A percentile compares a stretch with the other conserved stretches of the same genome.
Evolutionary conservation across 2,888 invertebrate genomes (phyloP).

Genomic region (Mamestra brassicae): DNA sequence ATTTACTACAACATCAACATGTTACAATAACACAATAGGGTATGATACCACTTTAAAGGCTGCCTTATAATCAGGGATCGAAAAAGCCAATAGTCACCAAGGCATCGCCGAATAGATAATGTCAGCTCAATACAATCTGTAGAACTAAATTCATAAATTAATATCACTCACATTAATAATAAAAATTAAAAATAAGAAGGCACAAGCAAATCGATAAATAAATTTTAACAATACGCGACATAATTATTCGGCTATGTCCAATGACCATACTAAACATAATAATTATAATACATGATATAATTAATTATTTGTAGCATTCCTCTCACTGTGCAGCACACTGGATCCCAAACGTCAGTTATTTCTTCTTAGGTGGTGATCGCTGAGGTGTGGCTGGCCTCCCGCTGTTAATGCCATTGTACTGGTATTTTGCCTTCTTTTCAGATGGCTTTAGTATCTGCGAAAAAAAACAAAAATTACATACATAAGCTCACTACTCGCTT

Average conservation of each 20-base stretch:
- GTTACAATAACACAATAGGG: constrained; percentile 81
- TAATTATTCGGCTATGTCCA: constrained; percentile 86
- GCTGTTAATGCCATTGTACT: constrained; percentile 97
- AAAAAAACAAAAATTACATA: not conserved
- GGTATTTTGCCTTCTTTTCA: constrained; percentile 99
- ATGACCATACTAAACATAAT: constrained; percentile 86
- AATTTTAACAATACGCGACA: constrained; percentile 84
- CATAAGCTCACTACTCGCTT: not conserved
- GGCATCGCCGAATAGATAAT: constrained; percentile 85
- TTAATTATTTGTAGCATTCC: constrained; percentile 90
- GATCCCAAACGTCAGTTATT: constrained; percentile 92
- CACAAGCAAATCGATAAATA: constrained; percentile 90
- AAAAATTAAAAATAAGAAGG: constrained; percentile 89
- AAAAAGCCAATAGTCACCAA: constrained; percentile 84
- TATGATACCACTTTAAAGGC: constrained; percentile 77
- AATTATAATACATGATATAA: constrained; percentile 89
- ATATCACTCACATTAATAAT: constrained; percentile 88
- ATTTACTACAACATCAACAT: constrained; percentile 84
- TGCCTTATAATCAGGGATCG: constrained; percentile 83
- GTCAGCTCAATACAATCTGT: constrained; percentile 79
- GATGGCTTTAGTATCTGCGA: constrained; percentile 99
- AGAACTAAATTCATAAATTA: constrained; percentile 89
- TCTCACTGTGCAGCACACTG: constrained; percentile 90
- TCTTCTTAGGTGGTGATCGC: constrained; percentile 93
- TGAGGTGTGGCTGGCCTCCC: constrained; percentile 96